Conservation (phyloP, 2,113 vertebrate genomes). For the Gymnocephalus cernua region DNA sequence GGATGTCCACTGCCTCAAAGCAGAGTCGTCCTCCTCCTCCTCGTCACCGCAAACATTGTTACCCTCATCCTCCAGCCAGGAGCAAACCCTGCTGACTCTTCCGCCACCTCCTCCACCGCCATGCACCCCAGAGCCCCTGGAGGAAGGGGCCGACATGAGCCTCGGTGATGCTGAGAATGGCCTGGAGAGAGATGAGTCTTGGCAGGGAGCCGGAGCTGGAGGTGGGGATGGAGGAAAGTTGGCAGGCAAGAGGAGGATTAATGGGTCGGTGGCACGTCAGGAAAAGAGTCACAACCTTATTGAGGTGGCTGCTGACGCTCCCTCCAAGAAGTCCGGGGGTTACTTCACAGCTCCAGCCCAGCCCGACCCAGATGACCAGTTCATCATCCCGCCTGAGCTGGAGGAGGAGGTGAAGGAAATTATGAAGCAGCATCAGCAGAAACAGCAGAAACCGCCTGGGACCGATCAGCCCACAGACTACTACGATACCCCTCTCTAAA, state of each 20-base stretch:
- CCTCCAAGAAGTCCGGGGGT: constrained; percentile 91
- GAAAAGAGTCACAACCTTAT: constrained; percentile 97
- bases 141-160: constrained; percentile 85
- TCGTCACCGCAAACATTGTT: constrained; percentile 42
- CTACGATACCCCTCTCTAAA: constrained; percentile 95
- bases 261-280: constrained; percentile 93
- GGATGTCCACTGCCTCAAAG: constrained; percentile 91
- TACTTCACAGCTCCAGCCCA: constrained; percentile 97
- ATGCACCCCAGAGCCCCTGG: constrained; percentile 85
- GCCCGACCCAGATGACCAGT: constrained; percentile 96
- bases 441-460: constrained; percentile 87
- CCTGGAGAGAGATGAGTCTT: constrained; percentile 70
- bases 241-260: constrained; percentile 87
- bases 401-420: constrained; percentile 99
- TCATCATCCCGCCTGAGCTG: constrained; percentile 97
- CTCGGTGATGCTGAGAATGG: constrained; percentile 84
- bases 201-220: constrained; percentile 50
- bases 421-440: constrained; percentile 97
- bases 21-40: constrained; percentile 49
- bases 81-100: constrained; percentile 51
- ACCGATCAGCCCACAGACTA: constrained; percentile 89
- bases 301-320: constrained; percentile 92
- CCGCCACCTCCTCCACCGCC: constrained; percentile 79
- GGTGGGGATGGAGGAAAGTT: constrained; percentile 76
- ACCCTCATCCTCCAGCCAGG: constrained; percentile 62